Evolutionary conservation across 2,888 invertebrate species (phyloP).

Genomic region (Tetropium fuscum): DNA sequence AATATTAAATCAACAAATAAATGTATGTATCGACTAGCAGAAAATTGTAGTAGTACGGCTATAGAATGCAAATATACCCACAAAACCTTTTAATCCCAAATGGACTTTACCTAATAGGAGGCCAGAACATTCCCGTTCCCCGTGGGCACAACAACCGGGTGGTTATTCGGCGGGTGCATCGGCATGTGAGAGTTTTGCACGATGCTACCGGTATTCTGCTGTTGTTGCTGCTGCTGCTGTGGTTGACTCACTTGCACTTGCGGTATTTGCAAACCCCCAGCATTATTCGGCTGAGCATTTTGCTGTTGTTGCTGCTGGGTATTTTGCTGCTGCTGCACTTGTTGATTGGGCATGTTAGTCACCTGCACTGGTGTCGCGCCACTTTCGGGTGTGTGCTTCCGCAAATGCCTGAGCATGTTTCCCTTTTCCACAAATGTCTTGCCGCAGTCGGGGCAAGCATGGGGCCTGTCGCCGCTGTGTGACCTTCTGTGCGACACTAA

Average conservation of each 20-base stretch:
- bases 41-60: too few relatives aligned
- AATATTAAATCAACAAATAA: too few relatives aligned
- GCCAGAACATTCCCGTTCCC: slow-evolving; percentile 69
- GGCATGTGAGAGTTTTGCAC: slow-evolving; percentile 56
- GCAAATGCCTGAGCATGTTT: slow-evolving; percentile 79
- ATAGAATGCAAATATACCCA: too few relatives aligned
- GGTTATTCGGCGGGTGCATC: slow-evolving; percentile 62
- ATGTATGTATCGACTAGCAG: too few relatives aligned
- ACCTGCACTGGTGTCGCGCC: slow-evolving; percentile 18
- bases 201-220: slow-evolving; percentile 55
- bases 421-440: slow-evolving; percentile 86
- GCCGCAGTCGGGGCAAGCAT: slow-evolving; percentile 78
- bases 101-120: slow-evolving; percentile 61
- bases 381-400: slow-evolving; percentile 70
- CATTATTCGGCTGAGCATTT: slow-evolving; percentile 38
- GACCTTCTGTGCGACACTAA: slow-evolving; percentile 85
- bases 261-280: slow-evolving; percentile 60
- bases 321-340: slow-evolving; percentile 47
- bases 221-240: slow-evolving; percentile 51
- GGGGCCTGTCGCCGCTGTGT: slow-evolving; percentile 75
- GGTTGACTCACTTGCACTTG: slow-evolving; percentile 58
- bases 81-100: slow-evolving; percentile 18
- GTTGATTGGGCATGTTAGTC: slow-evolving; percentile 23
- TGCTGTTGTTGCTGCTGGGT: slow-evolving; percentile 48
- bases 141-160: slow-evolving; percentile 70